Conservation (phyloP, 2,888 invertebrate species). For the Bombyx huttoni region DNA sequence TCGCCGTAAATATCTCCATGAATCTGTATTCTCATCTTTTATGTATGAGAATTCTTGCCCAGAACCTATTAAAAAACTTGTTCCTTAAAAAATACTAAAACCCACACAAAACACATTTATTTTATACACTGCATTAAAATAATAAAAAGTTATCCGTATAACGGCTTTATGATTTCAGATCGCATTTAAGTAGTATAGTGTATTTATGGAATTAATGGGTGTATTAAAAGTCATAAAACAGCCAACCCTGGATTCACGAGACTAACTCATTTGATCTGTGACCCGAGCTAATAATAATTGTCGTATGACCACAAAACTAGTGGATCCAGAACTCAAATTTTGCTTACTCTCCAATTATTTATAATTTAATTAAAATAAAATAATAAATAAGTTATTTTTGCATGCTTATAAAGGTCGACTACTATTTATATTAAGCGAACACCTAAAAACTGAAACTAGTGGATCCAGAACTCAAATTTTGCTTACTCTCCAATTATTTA, state of each 20-base stretch:
- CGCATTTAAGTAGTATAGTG: neutral
- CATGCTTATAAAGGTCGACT: conserved; percentile 14
- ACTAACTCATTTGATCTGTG: conserved; percentile 30
- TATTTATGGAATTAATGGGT: neutral
- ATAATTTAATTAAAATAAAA: too few relatives aligned
- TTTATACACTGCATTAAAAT: neutral
- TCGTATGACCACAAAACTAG: neutral
- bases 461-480: too few relatives aligned
- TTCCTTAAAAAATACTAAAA: neutral
- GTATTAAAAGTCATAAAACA: too few relatives aligned
- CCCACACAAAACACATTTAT: conserved; percentile 1
- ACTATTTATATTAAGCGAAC: conserved; percentile 17
- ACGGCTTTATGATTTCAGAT: neutral
- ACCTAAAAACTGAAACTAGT: conserved; percentile 18
- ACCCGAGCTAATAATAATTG: conserved; percentile 18
- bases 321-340: too few relatives aligned
- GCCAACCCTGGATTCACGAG: conserved; percentile 12
- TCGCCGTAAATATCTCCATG: neutral
- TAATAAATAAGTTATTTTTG: neutral
- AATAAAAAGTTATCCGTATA: neutral
- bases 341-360: too few relatives aligned
- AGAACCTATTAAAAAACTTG: neutral
- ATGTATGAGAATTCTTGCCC: neutral
- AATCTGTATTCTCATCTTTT: neutral
- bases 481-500: too few relatives aligned